Evolutionary conservation across 2,113 vertebrate species (phyloP).

Genomic region (Nerophis ophidion): DNA sequence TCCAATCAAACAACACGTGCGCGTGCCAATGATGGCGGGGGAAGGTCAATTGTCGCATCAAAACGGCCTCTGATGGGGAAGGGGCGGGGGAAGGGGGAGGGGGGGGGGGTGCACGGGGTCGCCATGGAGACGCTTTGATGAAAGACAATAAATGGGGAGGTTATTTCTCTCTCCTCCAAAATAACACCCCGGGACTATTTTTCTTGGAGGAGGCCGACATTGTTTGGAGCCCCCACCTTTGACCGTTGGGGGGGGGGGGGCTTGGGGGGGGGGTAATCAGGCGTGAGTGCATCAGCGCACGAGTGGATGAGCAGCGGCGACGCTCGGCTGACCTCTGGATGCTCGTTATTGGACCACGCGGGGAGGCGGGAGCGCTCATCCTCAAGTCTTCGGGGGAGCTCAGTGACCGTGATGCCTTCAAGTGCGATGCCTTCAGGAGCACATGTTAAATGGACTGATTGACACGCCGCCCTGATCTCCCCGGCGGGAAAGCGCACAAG

Average conservation of each 20-base stretch:
- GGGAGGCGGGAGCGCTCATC: constrained; percentile 32
- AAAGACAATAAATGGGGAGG: constrained; percentile 57
- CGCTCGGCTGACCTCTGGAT: constrained; percentile 76
- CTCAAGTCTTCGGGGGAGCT: constrained; percentile 70
- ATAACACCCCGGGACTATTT: constrained; percentile 64
- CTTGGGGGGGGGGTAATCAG: constrained; percentile 71
- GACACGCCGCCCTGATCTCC: constrained; percentile 62
- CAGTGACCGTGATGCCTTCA: constrained; percentile 68
- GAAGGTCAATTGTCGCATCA: constrained; percentile 77
- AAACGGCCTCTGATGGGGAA: constrained; percentile 69
- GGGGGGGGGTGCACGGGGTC: constrained; percentile 53
- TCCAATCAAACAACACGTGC: constrained; percentile 75
- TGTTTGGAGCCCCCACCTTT: constrained; percentile 71
- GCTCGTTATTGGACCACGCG: constrained; percentile 69
- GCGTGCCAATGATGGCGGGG: constrained; percentile 45
- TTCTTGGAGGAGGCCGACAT: constrained; percentile 60
- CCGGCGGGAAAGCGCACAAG: constrained; percentile 19
- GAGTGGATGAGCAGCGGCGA: constrained; percentile 76
- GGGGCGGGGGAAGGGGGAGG: constrained; percentile 55
- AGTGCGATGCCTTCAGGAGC: constrained; percentile 56
- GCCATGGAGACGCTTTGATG: constrained; percentile 59
- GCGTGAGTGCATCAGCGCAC: constrained; percentile 72
- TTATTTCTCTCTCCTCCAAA: constrained; percentile 67
- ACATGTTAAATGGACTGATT: constrained; percentile 68
- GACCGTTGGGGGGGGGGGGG: constrained; percentile 61